These are phyloP conservation scores for Drosophila repleta DNA, from an alignment of 1,140 invertebrate species.

Conservation along the genomic window DNA sequence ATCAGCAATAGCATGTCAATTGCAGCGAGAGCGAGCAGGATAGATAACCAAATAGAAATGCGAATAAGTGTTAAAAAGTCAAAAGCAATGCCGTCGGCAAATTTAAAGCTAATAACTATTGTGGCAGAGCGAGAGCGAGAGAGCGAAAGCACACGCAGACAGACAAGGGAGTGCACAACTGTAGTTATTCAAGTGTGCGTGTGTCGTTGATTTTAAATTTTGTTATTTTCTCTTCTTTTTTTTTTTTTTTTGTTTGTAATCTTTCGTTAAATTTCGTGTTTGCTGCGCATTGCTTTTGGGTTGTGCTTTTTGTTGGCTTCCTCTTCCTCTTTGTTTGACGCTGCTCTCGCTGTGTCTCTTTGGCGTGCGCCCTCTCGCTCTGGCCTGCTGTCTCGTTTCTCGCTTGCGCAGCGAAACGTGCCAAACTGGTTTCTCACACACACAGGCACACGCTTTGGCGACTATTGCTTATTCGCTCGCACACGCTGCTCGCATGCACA, in stretches of 20 bases:
- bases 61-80: conserved; percentile 49
- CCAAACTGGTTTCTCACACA: conserved; percentile 70
- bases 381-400: conserved; percentile 48
- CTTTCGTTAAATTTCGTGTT: conserved; percentile 48
- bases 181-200: conserved; percentile 19
- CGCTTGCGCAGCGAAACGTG: conserved; percentile 71
- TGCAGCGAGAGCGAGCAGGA: conserved; percentile 43
- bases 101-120: conserved; percentile 34
- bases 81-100: conserved; percentile 17
- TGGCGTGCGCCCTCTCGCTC: conserved; percentile 28
- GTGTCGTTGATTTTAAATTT: conserved; percentile 1
- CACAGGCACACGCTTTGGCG: conserved; percentile 34
- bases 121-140: background rate
- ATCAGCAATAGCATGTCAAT: conserved; percentile 68
- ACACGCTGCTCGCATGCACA: conserved; percentile 51
- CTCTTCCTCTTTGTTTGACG: conserved; percentile 73
- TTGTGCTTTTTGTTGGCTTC: conserved; percentile 55
- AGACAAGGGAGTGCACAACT: conserved; percentile 1
- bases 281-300: conserved; percentile 37
- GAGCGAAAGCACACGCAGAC: background rate
- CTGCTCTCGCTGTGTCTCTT: conserved; percentile 34
- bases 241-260: conserved; percentile 28
- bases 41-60: conserved; percentile 24
- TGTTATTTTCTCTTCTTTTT: conserved; percentile 26
- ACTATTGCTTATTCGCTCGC: conserved; percentile 49